Evolutionary conservation across 1,140 invertebrate species (phyloP).

Genomic region (Chelonus insularis): DNA sequence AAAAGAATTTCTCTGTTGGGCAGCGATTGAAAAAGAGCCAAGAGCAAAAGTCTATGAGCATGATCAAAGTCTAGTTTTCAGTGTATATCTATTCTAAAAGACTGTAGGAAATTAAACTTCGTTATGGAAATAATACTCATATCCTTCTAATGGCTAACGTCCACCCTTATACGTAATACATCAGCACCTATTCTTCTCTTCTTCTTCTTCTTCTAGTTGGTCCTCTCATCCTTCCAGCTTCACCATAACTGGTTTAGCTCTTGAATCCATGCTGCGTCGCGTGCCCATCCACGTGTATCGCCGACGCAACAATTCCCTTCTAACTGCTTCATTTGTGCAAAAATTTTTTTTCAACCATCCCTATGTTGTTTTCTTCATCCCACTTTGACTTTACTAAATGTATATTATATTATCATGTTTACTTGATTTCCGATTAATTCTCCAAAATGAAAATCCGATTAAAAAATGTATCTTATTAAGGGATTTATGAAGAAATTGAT

Average conservation of each 20-base stretch:
- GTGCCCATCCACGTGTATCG: constrained; percentile 49
- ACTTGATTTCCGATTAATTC: not conserved
- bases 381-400: no score
- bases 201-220: not conserved
- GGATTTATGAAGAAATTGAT: not conserved
- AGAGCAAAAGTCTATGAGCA: not conserved
- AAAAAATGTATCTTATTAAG: not conserved
- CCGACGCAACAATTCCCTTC: not conserved
- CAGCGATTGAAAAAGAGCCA: no score
- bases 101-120: not conserved
- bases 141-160: not conserved
- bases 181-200: not conserved
- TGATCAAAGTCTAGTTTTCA: no score
- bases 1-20: constrained; percentile 34
- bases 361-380: not conserved
- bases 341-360: not conserved
- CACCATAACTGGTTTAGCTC: constrained; percentile 16
- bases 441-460: not conserved
- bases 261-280: constrained; percentile 44
- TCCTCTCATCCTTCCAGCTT: not conserved
- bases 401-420: no score
- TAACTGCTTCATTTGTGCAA: constrained; percentile 18
- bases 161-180: not conserved
- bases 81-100: not conserved
- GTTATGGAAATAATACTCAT: not conserved